Percentiles rank a stretch among this genome's conserved stretches.
These are phyloP conservation scores for Coregonus ussuriensis DNA, from an alignment of 2,797 vertebrate species.

Conservation along the genomic window DNA sequence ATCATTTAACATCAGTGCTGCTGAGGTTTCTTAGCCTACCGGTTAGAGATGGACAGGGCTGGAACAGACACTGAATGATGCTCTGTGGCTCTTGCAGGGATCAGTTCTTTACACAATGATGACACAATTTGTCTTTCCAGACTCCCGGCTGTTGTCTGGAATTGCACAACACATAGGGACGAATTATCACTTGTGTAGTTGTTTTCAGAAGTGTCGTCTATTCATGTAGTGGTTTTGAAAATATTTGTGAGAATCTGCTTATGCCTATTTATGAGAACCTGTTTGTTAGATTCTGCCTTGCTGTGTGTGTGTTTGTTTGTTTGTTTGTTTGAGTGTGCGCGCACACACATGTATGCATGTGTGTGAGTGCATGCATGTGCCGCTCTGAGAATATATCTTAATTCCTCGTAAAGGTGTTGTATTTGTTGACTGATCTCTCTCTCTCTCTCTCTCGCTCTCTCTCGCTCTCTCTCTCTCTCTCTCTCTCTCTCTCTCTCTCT, in stretches of 20 bases:
- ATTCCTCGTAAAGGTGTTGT: slow-evolving; percentile 8
- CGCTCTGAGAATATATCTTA: background rate
- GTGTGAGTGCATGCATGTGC: background rate
- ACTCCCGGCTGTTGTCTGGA: slow-evolving; percentile 27
- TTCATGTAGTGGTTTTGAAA: too few species aligned
- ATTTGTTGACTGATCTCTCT: slow-evolving; percentile 17
- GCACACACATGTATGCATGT: background rate
- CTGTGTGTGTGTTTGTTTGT: background rate
- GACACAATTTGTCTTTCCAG: slow-evolving; percentile 13
- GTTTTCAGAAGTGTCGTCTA: too few species aligned
- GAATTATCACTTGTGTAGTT: background rate
- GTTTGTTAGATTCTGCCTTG: background rate
- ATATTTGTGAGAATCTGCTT: background rate
- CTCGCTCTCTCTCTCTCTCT: background rate
- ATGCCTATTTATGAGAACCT: background rate
- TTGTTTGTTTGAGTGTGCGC: too few species aligned
- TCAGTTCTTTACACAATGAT: background rate
- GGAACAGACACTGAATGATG: background rate
- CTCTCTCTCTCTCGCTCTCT: background rate
- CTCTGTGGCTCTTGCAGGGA: background rate
- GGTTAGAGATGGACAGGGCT: slow-evolving; percentile 19
- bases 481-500: background rate
- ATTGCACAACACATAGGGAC: background rate
- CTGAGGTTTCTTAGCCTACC: background rate
- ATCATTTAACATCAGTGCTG: slow-evolving; percentile 32